These are phyloP conservation scores for Drosophila buzzatii DNA, from an alignment of 2,888 invertebrate genomes.

Conservation along the genomic window DNA sequence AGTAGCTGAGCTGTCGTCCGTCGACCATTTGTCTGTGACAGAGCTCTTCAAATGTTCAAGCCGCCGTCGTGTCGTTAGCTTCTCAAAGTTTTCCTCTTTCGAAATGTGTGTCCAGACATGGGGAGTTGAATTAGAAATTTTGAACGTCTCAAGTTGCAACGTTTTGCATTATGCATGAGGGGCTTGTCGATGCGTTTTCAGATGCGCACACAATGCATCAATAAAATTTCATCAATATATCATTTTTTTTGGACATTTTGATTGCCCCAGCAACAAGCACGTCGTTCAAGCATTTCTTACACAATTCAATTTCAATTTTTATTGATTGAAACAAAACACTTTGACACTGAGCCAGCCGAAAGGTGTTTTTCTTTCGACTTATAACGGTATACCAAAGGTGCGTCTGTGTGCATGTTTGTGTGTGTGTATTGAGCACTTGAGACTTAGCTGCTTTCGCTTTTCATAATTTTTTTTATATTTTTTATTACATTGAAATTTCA, in stretches of 20 bases:
- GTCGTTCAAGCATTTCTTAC: conserved; percentile 55
- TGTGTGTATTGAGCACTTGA: conserved; percentile 12
- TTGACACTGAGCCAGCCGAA: conserved; percentile 55
- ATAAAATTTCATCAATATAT: conserved; percentile 74
- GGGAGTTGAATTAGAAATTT: conserved; percentile 68
- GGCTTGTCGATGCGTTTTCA: conserved; percentile 53
- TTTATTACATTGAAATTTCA: conserved; percentile 24
- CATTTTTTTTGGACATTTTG: conserved; percentile 69
- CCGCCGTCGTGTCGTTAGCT: background rate
- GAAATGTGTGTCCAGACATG: conserved; percentile 47
- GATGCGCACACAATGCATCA: conserved; percentile 70
- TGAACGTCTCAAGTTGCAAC: conserved; percentile 63
- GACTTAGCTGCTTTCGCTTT: conserved; percentile 60
- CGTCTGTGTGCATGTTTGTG: background rate
- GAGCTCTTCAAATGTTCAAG: conserved; percentile 23
- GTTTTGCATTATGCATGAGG: conserved; percentile 74
- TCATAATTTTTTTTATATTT: conserved; percentile 16
- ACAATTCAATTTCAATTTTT: conserved; percentile 52
- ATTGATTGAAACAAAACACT: conserved; percentile 66
- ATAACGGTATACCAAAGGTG: conserved; percentile 41
- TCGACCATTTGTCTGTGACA: conserved; percentile 9
- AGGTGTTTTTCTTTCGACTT: conserved; percentile 22
- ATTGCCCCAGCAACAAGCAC: conserved; percentile 37
- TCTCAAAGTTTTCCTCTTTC: conserved; percentile 15
- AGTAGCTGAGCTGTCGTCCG: conserved; percentile 54